Evolutionary conservation across 92 coral and sea anemone genomes (phyloP), one percentile per base, ranked within the genome.

Genomic region (Paramuricea clavata): DNA sequence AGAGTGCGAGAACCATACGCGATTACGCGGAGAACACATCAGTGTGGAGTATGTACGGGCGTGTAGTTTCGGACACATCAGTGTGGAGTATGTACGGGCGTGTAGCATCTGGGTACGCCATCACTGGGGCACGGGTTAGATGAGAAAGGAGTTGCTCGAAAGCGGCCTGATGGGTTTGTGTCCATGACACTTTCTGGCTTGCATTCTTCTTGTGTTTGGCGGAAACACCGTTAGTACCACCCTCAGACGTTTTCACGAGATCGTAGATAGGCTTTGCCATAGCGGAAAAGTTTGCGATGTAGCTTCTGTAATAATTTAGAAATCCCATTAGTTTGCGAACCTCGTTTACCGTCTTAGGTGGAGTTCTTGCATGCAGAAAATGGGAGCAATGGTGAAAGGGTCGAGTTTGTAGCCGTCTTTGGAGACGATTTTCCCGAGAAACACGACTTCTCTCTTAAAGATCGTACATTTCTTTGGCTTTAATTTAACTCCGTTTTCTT

Each of bases 271-370:
- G 90, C 42, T 81, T 80, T 23, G 85, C 81, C 13, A 81, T 86
- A 28, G 31, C 73, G n/a, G 87, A 73, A 74, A 90, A 85, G 78
- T 86, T 57, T 77, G 59, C 59, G 59, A 90, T 83, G 81, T 90
- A 86, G 42, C 90, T 36, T 42, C 92, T 21, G 81, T 89, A 89
- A 47, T 83, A 89, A 73, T 85, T 90, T 60, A 90, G 78, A 50
- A 90, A 87, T 8, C 93, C 93, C 90, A 81, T 87, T 42, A 87
- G 82, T 69, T 79, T 90, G 49, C 86, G 49, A 47, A 90, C 86
- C 27, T 91, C 93, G 28, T 64, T 84, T 6, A 91, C 86, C 31
- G 93, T 91, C 86, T 78, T 87, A 8, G 91, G 91, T 64, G 89
- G 81, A 26, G 70, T 71, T 87, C 78, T 81, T 35, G 88, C 25